These are phyloP conservation scores for Adelosebastes latens DNA, from an alignment of 2,797 vertebrate genomes.

Conservation along the genomic window DNA sequence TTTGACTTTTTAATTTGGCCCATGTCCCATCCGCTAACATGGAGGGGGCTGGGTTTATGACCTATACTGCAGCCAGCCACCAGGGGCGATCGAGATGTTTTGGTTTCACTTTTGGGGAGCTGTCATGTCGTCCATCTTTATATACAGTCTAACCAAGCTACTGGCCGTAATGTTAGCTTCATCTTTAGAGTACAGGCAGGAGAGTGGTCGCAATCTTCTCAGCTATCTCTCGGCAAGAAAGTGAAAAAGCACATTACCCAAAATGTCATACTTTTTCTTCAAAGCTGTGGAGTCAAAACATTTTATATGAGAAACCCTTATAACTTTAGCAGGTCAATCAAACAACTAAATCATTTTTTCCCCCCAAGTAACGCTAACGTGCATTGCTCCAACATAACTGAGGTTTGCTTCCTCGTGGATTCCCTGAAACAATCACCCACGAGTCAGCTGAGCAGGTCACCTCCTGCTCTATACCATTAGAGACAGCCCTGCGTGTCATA, in stretches of 20 bases:
- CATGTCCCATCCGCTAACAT: too few relatives aligned
- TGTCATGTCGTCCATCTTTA: too few relatives aligned
- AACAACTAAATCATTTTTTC: not conserved
- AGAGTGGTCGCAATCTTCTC: not conserved
- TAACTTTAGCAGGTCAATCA: not conserved
- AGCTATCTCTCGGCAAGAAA: not conserved
- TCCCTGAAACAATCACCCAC: not conserved
- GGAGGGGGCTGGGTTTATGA: too few relatives aligned
- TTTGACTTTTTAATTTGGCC: too few relatives aligned
- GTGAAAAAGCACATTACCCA: fast-evolving
- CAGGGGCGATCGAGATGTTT: too few relatives aligned
- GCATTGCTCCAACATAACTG: not conserved
- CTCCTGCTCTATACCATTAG: conserved; percentile 11
- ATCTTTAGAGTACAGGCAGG: not conserved
- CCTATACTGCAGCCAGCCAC: too few relatives aligned
- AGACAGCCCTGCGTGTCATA: conserved; percentile 24
- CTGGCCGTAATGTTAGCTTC: not conserved
- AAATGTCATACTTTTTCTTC: not conserved
- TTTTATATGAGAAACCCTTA: not conserved
- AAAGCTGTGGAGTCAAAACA: not conserved
- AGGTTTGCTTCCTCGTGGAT: not conserved
- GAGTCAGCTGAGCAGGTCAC: not conserved
- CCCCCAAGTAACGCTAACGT: fast-evolving
- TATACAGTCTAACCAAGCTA: too few relatives aligned
- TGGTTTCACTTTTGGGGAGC: too few relatives aligned